These are phyloP conservation scores for Cantharis nigra DNA, from an alignment of 2,888 invertebrate species.

Conservation along the genomic window DNA sequence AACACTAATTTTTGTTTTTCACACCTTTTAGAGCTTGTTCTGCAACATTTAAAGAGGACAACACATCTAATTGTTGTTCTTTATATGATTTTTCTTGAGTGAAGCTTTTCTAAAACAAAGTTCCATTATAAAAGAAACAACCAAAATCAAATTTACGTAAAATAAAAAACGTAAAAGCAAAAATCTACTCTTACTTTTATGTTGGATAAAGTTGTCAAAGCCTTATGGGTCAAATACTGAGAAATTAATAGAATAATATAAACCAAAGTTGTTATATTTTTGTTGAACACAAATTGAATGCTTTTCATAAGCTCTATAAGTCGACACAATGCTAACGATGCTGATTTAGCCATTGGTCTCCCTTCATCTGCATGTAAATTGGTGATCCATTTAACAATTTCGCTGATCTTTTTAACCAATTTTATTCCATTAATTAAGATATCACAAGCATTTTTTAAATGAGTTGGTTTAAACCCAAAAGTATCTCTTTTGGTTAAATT, in stretches of 20 bases:
- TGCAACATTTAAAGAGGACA: slow-evolving; percentile 76
- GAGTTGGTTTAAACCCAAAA: slow-evolving; percentile 59
- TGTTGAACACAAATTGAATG: slow-evolving; percentile 71
- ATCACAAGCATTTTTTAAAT: slow-evolving; percentile 59
- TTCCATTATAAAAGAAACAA: not conserved
- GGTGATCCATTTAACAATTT: slow-evolving; percentile 64
- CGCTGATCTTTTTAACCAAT: slow-evolving; percentile 56
- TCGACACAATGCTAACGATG: slow-evolving; percentile 76
- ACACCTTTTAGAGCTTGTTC: slow-evolving; percentile 69
- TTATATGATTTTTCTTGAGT: slow-evolving; percentile 66
- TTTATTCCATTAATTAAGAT: slow-evolving; percentile 61
- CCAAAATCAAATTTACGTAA: too few relatives aligned
- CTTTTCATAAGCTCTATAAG: slow-evolving; percentile 81
- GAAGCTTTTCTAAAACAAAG: slow-evolving; percentile 59
- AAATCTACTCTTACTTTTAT: slow-evolving; percentile 62
- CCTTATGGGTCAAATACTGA: slow-evolving; percentile 80
- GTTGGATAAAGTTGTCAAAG: slow-evolving; percentile 66
- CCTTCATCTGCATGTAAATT: slow-evolving; percentile 72
- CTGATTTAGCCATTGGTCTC: slow-evolving; percentile 77
- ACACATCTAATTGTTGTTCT: slow-evolving; percentile 68
- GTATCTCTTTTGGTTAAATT: slow-evolving; percentile 56
- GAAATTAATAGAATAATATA: slow-evolving; percentile 75
- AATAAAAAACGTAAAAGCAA: not conserved
- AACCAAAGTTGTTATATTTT: slow-evolving; percentile 71
- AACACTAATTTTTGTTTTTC: not conserved